A percentile compares a stretch with the other conserved stretches of the same genome.
These are phyloP conservation scores for Garra rufa DNA, from an alignment of 2,113 vertebrate genomes.

Conservation along the genomic window DNA sequence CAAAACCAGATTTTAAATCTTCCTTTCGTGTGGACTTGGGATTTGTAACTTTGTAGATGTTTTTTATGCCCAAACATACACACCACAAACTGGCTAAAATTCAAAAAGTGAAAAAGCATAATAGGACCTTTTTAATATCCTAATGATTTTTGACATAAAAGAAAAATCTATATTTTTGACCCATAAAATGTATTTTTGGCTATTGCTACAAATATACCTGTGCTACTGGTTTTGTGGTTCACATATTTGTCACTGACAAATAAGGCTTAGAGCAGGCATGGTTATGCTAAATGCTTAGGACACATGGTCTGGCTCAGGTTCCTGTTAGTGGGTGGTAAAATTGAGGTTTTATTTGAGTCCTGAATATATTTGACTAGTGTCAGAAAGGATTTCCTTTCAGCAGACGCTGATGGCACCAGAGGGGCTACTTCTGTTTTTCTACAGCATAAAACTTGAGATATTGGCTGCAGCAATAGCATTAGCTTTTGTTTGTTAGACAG, in stretches of 20 bases:
- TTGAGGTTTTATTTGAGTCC: background rate
- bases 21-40: too few species aligned
- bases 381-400: slow-evolving; percentile 20
- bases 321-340: slow-evolving; percentile 23
- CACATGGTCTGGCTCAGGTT: background rate
- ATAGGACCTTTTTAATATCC: too few species aligned
- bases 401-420: slow-evolving; percentile 24
- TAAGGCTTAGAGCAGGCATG: background rate
- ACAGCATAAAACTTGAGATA: slow-evolving; percentile 3
- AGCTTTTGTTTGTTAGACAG: slow-evolving; percentile 15
- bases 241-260: background rate
- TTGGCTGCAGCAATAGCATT: background rate
- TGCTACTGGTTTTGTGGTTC: too few species aligned
- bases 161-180: too few species aligned
- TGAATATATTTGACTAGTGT: slow-evolving; percentile 42
- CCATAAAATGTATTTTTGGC: too few species aligned
- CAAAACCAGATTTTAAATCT: too few species aligned
- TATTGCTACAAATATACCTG: too few species aligned
- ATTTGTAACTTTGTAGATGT: too few species aligned
- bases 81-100: too few species aligned
- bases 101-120: too few species aligned
- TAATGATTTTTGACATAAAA: too few species aligned
- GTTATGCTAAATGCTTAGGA: slow-evolving; percentile 22
- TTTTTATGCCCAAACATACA: too few species aligned
- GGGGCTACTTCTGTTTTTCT: slow-evolving; percentile 26